These are phyloP conservation scores for Boloria selene DNA, from an alignment of 2,888 invertebrate species.

Conservation along the genomic window DNA sequence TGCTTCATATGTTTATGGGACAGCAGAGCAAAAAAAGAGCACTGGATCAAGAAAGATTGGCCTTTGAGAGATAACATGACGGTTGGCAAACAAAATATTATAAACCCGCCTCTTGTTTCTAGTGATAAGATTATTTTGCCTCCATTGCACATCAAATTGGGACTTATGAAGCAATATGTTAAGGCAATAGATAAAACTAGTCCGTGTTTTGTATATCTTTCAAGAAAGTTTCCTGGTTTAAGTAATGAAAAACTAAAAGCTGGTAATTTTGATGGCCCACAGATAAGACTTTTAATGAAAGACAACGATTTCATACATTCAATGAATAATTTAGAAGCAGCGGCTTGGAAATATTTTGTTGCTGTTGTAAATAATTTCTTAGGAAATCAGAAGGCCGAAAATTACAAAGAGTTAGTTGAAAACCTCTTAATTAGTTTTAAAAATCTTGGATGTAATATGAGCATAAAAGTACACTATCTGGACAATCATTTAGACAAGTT, in stretches of 20 bases:
- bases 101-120: conserved; percentile 28
- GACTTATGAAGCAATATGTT: conserved; percentile 36
- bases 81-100: conserved; percentile 32
- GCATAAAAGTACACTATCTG: conserved; percentile 8
- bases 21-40: conserved; percentile 29
- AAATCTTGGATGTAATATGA: conserved; percentile 19
- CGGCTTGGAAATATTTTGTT: conserved; percentile 11
- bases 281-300: conserved; percentile 14
- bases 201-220: conserved; percentile 23
- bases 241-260: conserved; percentile 30
- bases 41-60: conserved; percentile 19
- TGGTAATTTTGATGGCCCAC: conserved; percentile 13
- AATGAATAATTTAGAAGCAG: conserved; percentile 13
- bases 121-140: conserved; percentile 32
- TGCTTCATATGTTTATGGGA: conserved; percentile 37
- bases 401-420: conserved; percentile 13
- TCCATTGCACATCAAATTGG: conserved; percentile 35
- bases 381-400: conserved; percentile 12
- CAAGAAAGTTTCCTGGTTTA: conserved; percentile 21
- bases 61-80: not conserved
- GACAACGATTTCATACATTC: conserved; percentile 2
- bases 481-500: conserved; percentile 1
- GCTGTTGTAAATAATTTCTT: conserved; percentile 5
- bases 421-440: conserved; percentile 12
- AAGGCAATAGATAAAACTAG: conserved; percentile 32